A percentile compares a stretch with the other conserved stretches of the same genome.
Evolutionary conservation across 2,888 invertebrate species (phyloP).

Genomic region (Amphipyra tragopoginis): DNA sequence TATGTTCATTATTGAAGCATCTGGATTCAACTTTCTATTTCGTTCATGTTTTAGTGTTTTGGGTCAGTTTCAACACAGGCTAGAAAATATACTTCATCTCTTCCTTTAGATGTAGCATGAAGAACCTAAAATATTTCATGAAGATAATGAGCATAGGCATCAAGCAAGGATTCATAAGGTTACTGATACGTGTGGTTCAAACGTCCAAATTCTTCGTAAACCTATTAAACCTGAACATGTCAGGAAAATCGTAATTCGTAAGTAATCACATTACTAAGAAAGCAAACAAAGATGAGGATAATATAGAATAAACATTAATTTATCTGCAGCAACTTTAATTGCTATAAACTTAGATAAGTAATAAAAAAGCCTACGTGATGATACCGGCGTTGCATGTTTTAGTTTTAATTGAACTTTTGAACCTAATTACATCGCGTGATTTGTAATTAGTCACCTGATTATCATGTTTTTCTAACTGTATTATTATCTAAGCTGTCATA

Average conservation of each 20-base stretch:
- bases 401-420: slow-evolving; percentile 40
- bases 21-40: too few relatives aligned
- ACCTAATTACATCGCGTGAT: slow-evolving; percentile 14
- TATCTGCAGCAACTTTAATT: slow-evolving; percentile 16
- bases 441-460: slow-evolving; percentile 17
- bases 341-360: slow-evolving; percentile 24
- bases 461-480: background rate
- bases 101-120: too few relatives aligned
- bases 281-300: slow-evolving; percentile 13
- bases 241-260: background rate
- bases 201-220: background rate
- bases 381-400: slow-evolving; percentile 9
- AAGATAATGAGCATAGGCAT: too few relatives aligned
- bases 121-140: too few relatives aligned
- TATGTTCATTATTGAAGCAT: too few relatives aligned
- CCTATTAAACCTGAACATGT: background rate
- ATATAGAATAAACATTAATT: slow-evolving; percentile 2
- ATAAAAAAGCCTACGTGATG: slow-evolving; percentile 45
- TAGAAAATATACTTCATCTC: too few relatives aligned
- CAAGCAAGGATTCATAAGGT: too few relatives aligned
- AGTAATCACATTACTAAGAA: slow-evolving; percentile 1
- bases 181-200: background rate
- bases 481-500: too few relatives aligned
- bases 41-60: too few relatives aligned
- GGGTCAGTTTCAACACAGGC: too few relatives aligned